Base-by-base conservation (phyloP, 1,140 invertebrate genomes). In the Eupristina koningsbergeri region DNA sequence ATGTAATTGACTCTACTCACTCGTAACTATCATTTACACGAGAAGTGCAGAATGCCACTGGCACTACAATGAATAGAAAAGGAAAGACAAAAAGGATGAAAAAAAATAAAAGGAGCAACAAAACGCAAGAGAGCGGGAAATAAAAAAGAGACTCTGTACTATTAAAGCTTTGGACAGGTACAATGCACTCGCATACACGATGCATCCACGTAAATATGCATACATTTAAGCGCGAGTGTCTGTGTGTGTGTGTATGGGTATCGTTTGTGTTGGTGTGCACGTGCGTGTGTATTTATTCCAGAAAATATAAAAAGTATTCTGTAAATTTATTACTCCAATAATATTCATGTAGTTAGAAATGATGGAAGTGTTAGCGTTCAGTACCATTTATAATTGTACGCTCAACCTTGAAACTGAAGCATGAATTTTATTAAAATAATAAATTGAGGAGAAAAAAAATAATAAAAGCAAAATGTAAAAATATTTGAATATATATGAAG, bases 1-100 rank as follows among this genome's bases (percentile, higher is more conserved):
- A 29, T 80, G 69, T 84, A 84, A 84, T 79, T 80, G 82, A 84
- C 82, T 79, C 75, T 41, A 64, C 47, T 84, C 82, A 78, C 47
- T 78, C 75, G 74, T 83, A 83, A 83, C 81, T 78, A 83, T 83
- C 75, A 83, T 47, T 83, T 78, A 53, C 47, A 47, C 75, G 81
- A 41, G 81, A 71, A 77, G 2, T 5, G 39, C 22, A 71, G 61
- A 80, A 80, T 80, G 17, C 79, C 36, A 80, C 47, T 58, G 45
- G 78, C 63, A 41, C 45, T 74, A 74, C 69, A 81, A 74, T 74
- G 53, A 73, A 53, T 53, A 36, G 39, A 73, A 78, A 73, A 69
- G 13, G 29, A 53, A 58, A 29, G 67, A 29, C 36, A 29, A 50
- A 45, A 58, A 3, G 26, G n/a, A 45, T 7, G 41, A 17, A 15